These are phyloP conservation scores for Lapara coniferarum DNA, from an alignment of 2,888 invertebrate genomes.

Conservation along the genomic window DNA sequence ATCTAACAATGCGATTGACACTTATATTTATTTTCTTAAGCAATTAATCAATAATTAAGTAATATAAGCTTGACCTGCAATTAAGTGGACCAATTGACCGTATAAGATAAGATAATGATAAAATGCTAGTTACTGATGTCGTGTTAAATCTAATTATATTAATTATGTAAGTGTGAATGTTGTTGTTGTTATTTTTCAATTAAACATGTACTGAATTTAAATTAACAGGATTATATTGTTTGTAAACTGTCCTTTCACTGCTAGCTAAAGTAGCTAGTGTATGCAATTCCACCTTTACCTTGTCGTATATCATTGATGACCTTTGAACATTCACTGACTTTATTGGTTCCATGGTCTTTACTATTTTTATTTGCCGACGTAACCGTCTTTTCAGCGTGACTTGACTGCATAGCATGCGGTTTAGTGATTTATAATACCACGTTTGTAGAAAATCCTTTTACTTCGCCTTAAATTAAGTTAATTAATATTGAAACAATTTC, in stretches of 20 bases:
- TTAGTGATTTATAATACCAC: slow-evolving; percentile 12
- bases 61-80: slow-evolving; percentile 7
- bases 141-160: slow-evolving; percentile 9
- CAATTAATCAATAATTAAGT: slow-evolving; percentile 18
- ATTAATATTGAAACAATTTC: no score
- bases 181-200: slow-evolving; percentile 17
- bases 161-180: slow-evolving; percentile 17
- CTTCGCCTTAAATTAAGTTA: no score
- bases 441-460: slow-evolving; percentile 19
- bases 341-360: slow-evolving; percentile 13
- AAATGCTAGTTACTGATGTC: slow-evolving; percentile 10
- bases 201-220: slow-evolving; percentile 10
- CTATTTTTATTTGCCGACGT: slow-evolving; percentile 19
- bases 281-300: neutral
- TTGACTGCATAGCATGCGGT: neutral
- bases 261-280: slow-evolving; percentile 3
- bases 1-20: slow-evolving; percentile 16
- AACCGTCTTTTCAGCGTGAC: slow-evolving; percentile 19
- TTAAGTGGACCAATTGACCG: slow-evolving; percentile 13
- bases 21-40: slow-evolving; percentile 5
- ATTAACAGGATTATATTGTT: neutral
- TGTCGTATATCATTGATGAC: slow-evolving; percentile 18
- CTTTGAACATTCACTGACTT: slow-evolving; percentile 20
- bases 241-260: neutral
- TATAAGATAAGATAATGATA: slow-evolving; percentile 18